Evolutionary conservation across 2,888 invertebrate species (phyloP).

Genomic region (Andrena dorsata): DNA sequence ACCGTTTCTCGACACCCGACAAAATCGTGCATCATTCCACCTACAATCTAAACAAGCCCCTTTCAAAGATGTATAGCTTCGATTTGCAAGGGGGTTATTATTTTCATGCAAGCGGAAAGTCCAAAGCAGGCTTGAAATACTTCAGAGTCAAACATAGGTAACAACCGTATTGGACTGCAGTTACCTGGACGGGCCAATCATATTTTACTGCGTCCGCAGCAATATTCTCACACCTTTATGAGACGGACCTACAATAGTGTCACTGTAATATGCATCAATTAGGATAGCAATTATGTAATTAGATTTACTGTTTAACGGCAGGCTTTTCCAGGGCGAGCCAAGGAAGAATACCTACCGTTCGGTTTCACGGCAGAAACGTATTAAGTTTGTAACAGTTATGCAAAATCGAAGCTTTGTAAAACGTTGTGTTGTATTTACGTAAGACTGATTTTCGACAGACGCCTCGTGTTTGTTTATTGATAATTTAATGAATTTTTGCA

Average conservation of each 20-base stretch:
- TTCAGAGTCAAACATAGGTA: neutral
- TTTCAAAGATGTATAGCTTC: neutral
- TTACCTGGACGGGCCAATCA: constrained; percentile 30
- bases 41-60: neutral
- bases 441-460: neutral
- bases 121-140: neutral
- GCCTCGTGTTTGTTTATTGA: neutral
- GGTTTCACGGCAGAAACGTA: neutral
- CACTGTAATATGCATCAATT: constrained; percentile 54
- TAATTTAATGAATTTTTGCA: too few relatives aligned
- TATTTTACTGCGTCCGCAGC: constrained; percentile 25
- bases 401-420: neutral
- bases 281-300: constrained; percentile 69
- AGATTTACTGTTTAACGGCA: constrained; percentile 68
- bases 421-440: neutral
- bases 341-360: neutral
- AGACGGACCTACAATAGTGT: constrained; percentile 26
- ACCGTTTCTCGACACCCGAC: neutral
- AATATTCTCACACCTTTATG: constrained; percentile 36
- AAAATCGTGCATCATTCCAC: too few relatives aligned
- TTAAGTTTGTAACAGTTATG: neutral
- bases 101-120: constrained; percentile 16
- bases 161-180: neutral
- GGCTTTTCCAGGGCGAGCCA: constrained; percentile 26
- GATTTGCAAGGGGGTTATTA: neutral